Base-by-base conservation (phyloP, 2,888 invertebrate genomes). In the Nudaria mundana region DNA sequence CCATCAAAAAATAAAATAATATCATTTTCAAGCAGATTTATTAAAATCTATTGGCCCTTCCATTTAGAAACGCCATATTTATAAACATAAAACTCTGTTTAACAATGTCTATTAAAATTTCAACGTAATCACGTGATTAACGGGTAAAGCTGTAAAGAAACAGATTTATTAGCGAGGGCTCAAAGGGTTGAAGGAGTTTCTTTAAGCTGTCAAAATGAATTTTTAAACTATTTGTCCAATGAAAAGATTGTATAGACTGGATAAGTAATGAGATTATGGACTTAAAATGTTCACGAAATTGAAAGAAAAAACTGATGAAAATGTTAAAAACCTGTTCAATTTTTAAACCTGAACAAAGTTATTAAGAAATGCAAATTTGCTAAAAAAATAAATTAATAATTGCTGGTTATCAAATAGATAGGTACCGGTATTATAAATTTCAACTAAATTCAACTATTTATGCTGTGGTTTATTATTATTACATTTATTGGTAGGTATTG, bases 41-140 rank as follows among this genome's bases (percentile, higher is more conserved):
- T 15, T 10, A 2, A 12, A 35, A 14, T 28, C 20, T 12, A 28
- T 28, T 18, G 20, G 8, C 8, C 8, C 5, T 20, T 8, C 20
- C 6, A 5, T 20, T 18, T 20, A 20, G 1, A 35, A 3, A 2
- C 30, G 6, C 3, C 23, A 5, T 3, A 36, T 16, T 16, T 12
- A n/a, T 26, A 5, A 20, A 20, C 10, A 22, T 10, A n/a, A 22
- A 35, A 52, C 40, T 42, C 48, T 43, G 42, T 49, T 54, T 40
- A 52, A 55, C 44, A 48, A 52, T 46, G 45, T 59, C 63, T 59
- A 60, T 65, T 69, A 62, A 59, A 65, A 63, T 61, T 57, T 58
- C 53, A 52, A 48, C 55, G 54, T 63, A 67, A 73, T 67, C 65
- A 52, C 60, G 58, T 68, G 73, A 73, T 71, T 72, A 76, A 70